Conservation (phyloP, 2,888 invertebrate species). For the Rhodophaea formosa region DNA sequence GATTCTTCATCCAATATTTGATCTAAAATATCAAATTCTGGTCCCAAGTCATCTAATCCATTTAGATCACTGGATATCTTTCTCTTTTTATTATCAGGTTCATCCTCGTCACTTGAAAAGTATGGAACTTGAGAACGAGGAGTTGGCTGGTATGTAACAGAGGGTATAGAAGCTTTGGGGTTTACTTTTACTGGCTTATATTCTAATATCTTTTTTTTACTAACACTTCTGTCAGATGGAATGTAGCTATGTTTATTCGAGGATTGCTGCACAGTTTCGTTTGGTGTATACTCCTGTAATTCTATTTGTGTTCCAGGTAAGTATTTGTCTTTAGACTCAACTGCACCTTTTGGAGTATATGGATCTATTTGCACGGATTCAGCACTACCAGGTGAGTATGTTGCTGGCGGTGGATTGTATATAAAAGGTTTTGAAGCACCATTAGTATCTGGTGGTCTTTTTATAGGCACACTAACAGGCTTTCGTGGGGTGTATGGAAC, state of each 20-base stretch:
- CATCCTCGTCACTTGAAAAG: slow-evolving; percentile 78
- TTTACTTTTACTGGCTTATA: slow-evolving; percentile 70
- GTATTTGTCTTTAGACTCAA: slow-evolving; percentile 63
- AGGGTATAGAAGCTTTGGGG: slow-evolving; percentile 39
- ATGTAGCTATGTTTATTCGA: slow-evolving; percentile 61
- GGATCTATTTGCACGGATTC: slow-evolving; percentile 59
- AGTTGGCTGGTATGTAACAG: slow-evolving; percentile 72
- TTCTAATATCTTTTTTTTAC: slow-evolving; percentile 68
- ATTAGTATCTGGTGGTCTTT: slow-evolving; percentile 60
- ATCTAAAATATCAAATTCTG: slow-evolving; percentile 76
- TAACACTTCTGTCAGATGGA: slow-evolving; percentile 65
- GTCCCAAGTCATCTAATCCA: slow-evolving; percentile 70
- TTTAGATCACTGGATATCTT: slow-evolving; percentile 66
- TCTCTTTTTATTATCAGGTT: slow-evolving; percentile 61
- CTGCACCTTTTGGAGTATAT: slow-evolving; percentile 65
- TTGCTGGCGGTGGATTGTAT: slow-evolving; percentile 62
- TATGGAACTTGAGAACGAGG: slow-evolving; percentile 68
- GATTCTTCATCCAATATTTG: slow-evolving; percentile 77
- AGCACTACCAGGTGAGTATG: slow-evolving; percentile 64
- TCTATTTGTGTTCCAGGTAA: slow-evolving; percentile 63
- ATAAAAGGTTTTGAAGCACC: slow-evolving; percentile 64
- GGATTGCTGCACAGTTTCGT: slow-evolving; percentile 44
- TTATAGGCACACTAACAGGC: slow-evolving; percentile 60
- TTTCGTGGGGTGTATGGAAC: slow-evolving; percentile 77
- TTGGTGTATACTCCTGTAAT: slow-evolving; percentile 63